Base-by-base conservation (phyloP, 2,888 invertebrate species). In the Chrysolina oricalcia region DNA sequence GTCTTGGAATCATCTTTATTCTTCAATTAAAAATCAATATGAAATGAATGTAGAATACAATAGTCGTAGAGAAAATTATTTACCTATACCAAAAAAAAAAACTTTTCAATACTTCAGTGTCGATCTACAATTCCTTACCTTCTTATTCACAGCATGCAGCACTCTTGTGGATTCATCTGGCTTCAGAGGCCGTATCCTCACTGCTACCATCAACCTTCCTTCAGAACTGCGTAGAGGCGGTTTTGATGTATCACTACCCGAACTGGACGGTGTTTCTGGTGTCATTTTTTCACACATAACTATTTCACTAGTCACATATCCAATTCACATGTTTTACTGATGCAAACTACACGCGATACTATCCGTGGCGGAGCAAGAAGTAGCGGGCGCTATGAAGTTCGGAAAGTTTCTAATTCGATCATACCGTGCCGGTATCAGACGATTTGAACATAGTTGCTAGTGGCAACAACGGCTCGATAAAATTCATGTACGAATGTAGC, bases 111-210 rank as follows among this genome's bases (percentile, higher is more conserved):
- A 35, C 8, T 15, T 43, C 13, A 48, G 17, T 17, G 6, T 0
- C 23, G 21, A 15, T 15, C 23, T 21, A 46, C 15, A 46, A 17
- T 19, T 41, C 6, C 77, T 86, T 87, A 94, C 96, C 93, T 95
- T 95, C 85, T 95, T 93, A 89, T 95, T 94, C 82, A 95, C 91
- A 83, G 93, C 93, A 88, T 95, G 94, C 73, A 96, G 91, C 84
- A 93, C 92, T 84, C 95, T 92, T 66, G 93, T 92, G 63, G 92
- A 91, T 89, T 98, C 98, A 85, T 94, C 94, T 48, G 91, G 87
- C 79, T 93, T 92, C 79, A 96, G 91, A 9, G 98, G 98, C 75
- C 97, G 92, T 78, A 98, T 95, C 83, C 98, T 93, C 72, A 98
- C 95, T 65, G 96, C 96, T 77, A 98, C 98, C 89, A 89, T 89